Conservation (phyloP, 2,888 invertebrate genomes). For the Nymphalis polychloros region DNA sequence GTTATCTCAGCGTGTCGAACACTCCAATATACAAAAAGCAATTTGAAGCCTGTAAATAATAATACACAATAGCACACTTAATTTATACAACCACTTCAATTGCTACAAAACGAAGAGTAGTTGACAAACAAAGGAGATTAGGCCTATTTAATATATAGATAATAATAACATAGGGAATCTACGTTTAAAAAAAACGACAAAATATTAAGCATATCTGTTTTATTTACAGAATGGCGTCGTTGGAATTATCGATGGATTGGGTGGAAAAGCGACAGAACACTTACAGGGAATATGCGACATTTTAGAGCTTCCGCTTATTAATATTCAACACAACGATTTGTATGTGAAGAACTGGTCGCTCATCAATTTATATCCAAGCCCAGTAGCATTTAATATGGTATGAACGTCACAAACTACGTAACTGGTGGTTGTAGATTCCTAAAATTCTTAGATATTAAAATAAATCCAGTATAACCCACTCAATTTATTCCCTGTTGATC, state of each 20-base stretch:
- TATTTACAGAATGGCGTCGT: slow-evolving; percentile 85
- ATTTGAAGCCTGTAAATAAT: too few species aligned
- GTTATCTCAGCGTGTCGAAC: too few species aligned
- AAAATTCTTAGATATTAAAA: too few species aligned
- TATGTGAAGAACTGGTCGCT: slow-evolving; percentile 72
- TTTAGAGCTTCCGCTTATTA: slow-evolving; percentile 92
- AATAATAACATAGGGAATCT: not conserved
- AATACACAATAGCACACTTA: too few species aligned
- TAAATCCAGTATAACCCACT: too few species aligned
- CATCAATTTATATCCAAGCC: slow-evolving; percentile 87
- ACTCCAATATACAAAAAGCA: too few species aligned
- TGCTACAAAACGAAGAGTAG: too few species aligned
- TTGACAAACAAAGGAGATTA: too few species aligned
- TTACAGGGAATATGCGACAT: slow-evolving; percentile 92
- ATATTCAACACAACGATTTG: slow-evolving; percentile 87
- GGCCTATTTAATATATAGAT: too few species aligned
- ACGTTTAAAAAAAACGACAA: not conserved
- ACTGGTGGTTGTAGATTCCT: not conserved
- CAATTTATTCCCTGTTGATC: too few species aligned
- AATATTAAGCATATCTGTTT: not conserved
- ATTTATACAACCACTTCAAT: too few species aligned
- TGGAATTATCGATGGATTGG: slow-evolving; percentile 92
- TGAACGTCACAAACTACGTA: slow-evolving; percentile 26
- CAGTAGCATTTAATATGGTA: slow-evolving; percentile 65
- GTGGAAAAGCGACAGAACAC: slow-evolving; percentile 86